Percentiles rank a stretch among this genome's conserved stretches.
Evolutionary conservation across 2,797 vertebrate genomes (phyloP).

Genomic region (Urosaurus nigricauda): DNA sequence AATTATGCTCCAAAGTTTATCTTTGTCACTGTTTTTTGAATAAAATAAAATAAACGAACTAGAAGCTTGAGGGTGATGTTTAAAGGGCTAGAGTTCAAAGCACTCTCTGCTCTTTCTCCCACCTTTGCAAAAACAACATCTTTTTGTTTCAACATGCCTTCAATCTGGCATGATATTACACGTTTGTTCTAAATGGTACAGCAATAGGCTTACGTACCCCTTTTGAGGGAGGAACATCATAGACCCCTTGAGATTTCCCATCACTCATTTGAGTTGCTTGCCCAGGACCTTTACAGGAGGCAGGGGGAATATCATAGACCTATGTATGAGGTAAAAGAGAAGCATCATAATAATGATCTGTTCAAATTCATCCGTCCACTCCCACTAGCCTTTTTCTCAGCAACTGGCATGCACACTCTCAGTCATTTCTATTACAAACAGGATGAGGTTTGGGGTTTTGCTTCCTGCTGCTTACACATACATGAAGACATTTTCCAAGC

Average conservation of each 20-base stretch:
- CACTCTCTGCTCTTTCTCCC: conserved; percentile 8
- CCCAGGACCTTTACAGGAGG: conserved; percentile 80
- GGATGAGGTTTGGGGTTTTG: conserved; percentile 28
- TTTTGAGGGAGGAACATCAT: conserved; percentile 85
- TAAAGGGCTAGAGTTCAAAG: conserved; percentile 34
- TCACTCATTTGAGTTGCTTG: conserved; percentile 75
- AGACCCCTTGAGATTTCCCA: conserved; percentile 85
- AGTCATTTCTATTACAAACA: conserved; percentile 11
- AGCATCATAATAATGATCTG: not conserved
- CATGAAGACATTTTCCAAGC: not conserved
- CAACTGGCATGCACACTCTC: conserved; percentile 4
- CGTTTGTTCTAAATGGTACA: conserved; percentile 13
- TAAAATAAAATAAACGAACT: conserved; percentile 23
- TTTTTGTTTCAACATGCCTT: conserved; percentile 46
- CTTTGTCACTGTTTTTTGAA: conserved; percentile 2
- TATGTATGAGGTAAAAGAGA: conserved; percentile 68
- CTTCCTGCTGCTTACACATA: not conserved
- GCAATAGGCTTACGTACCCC: conserved; percentile 84
- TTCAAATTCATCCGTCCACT: conserved; percentile 8
- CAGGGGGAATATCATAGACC: conserved; percentile 93
- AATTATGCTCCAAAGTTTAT: conserved; percentile 31
- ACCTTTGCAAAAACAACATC: conserved; percentile 2
- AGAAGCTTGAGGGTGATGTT: conserved; percentile 44
- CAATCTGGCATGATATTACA: conserved; percentile 21
- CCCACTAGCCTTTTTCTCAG: not conserved